Evolutionary conservation across 2,888 invertebrate species (phyloP).

Genomic region (Eugnorisma glareosa): DNA sequence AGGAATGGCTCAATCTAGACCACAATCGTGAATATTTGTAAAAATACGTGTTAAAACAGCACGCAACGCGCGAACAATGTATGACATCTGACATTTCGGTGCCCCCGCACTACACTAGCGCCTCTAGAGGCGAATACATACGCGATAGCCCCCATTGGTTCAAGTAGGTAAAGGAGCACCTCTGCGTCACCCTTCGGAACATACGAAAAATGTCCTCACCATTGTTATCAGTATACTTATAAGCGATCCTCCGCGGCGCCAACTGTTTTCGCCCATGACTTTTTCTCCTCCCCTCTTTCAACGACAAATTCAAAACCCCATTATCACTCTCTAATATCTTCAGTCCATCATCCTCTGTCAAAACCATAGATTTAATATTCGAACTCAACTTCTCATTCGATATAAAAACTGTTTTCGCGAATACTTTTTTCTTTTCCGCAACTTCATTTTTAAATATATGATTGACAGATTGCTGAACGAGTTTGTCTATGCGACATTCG

Average conservation of each 20-base stretch:
- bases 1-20: too few relatives aligned
- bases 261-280: conserved; percentile 86
- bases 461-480: conserved; percentile 86
- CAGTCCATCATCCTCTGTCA: conserved; percentile 64
- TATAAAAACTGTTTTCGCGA: conserved; percentile 86
- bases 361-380: conserved; percentile 71
- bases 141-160: too few relatives aligned
- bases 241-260: conserved; percentile 84
- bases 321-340: conserved; percentile 68
- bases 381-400: conserved; percentile 73
- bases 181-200: too few relatives aligned
- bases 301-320: conserved; percentile 84
- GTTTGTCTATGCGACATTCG: conserved; percentile 85
- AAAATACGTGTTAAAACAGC: too few relatives aligned
- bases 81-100: too few relatives aligned
- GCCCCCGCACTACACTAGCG: too few relatives aligned
- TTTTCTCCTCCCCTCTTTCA: conserved; percentile 82
- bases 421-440: conserved; percentile 79
- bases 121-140: too few relatives aligned
- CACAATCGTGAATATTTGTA: too few relatives aligned
- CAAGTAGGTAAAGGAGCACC: too few relatives aligned
- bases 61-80: too few relatives aligned
- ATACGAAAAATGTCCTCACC: conserved; percentile 72
- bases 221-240: conserved; percentile 75
- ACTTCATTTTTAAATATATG: conserved; percentile 81